Percentiles rank a stretch among this genome's conserved stretches.
These are phyloP conservation scores for Muscicapa adusta DNA, from an alignment of 2,113 vertebrate genomes.

Conservation along the genomic window DNA sequence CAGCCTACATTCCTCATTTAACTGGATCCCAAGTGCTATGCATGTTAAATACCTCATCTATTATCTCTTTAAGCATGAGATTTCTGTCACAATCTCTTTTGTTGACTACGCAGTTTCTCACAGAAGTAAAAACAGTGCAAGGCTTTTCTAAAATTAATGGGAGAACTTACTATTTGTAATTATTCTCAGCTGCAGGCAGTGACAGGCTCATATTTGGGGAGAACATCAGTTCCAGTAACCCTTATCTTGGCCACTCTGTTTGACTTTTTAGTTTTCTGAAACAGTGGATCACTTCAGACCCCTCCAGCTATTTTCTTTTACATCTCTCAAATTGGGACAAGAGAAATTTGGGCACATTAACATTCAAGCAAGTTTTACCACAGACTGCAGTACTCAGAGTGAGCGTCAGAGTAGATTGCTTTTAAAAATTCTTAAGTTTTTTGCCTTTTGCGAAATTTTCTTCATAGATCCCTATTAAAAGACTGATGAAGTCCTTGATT, in stretches of 20 bases:
- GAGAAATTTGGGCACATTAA: neutral
- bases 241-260: neutral
- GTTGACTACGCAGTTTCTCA: neutral
- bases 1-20: slow-evolving; percentile 10
- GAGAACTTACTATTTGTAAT: neutral
- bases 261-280: neutral
- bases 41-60: slow-evolving; percentile 44
- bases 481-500: neutral
- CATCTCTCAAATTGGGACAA: accelerated
- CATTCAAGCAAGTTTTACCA: neutral
- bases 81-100: neutral
- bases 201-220: neutral
- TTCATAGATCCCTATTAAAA: neutral
- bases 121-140: neutral
- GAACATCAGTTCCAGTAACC: neutral
- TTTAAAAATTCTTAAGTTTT: neutral
- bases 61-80: slow-evolving; percentile 33
- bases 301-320: neutral
- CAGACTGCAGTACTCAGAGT: neutral
- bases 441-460: neutral
- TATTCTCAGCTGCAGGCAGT: neutral
- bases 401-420: neutral
- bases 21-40: slow-evolving; percentile 12
- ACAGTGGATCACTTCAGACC: neutral
- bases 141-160: neutral